Evolutionary conservation across 2,113 vertebrate genomes (phyloP).

Genomic region (Catharus bicknelli): DNA sequence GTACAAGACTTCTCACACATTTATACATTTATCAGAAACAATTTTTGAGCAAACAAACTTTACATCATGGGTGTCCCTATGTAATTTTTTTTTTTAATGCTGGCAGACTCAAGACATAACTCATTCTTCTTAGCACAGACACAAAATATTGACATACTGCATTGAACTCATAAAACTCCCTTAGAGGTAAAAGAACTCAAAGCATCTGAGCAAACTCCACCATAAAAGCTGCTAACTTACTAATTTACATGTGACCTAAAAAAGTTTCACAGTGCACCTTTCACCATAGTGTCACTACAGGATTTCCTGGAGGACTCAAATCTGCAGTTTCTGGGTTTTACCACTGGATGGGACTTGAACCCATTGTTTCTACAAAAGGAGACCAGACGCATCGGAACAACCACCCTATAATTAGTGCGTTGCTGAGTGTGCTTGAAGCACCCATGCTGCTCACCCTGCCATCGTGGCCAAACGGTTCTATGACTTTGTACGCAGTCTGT

Average conservation of each 20-base stretch:
- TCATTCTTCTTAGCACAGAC: background rate
- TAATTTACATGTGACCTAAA: background rate
- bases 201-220: background rate
- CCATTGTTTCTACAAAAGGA: background rate
- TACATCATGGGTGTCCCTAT: background rate
- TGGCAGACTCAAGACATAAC: background rate
- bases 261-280: background rate
- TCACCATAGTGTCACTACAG: background rate
- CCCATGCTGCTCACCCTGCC: background rate
- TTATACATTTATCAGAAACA: background rate
- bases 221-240: background rate
- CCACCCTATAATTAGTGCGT: accelerated
- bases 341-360: background rate
- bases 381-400: accelerated
- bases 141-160: background rate
- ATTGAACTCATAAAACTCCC: background rate
- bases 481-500: background rate
- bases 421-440: background rate
- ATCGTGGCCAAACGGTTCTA: accelerated
- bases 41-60: background rate
- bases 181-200: background rate
- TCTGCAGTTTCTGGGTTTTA: background rate
- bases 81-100: background rate
- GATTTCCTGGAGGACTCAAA: background rate
- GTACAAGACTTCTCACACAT: background rate